Conservation (phyloP, 2,888 invertebrate species). For the Yponomeuta malinellus region DNA sequence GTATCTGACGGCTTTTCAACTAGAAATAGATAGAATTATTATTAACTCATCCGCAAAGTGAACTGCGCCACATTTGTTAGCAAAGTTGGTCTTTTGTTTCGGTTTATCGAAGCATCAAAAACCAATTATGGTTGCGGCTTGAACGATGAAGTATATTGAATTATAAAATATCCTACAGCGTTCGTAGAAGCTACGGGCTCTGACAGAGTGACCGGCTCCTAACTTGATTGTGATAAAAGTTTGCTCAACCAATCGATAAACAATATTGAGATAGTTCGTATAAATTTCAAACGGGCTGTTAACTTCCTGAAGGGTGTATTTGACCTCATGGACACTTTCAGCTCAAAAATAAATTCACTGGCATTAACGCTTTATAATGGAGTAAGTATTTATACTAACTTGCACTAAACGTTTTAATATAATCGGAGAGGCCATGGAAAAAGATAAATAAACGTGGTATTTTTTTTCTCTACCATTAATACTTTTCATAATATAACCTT, state of each 20-base stretch:
- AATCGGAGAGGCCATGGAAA: too few relatives aligned
- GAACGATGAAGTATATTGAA: conserved; percentile 25
- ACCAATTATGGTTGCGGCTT: conserved; percentile 28
- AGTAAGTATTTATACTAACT: too few relatives aligned
- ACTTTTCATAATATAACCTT: too few relatives aligned
- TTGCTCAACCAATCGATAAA: not conserved
- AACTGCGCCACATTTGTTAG: conserved; percentile 9
- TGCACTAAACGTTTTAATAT: too few relatives aligned
- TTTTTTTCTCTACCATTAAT: too few relatives aligned
- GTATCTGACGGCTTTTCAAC: not conserved
- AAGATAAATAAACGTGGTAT: too few relatives aligned
- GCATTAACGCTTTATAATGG: too few relatives aligned
- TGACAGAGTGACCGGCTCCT: conserved; percentile 12
- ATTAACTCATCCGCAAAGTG: not conserved
- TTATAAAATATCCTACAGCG: conserved; percentile 25
- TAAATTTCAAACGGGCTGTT: not conserved
- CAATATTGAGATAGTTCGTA: not conserved
- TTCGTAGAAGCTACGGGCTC: conserved; percentile 23
- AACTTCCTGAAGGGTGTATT: not conserved
- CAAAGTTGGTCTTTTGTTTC: conserved; percentile 27
- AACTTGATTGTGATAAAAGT: not conserved
- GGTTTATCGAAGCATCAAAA: conserved; percentile 29
- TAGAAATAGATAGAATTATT: conserved; percentile 1
- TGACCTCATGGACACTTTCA: too few relatives aligned
- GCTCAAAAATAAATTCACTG: too few relatives aligned